Percentiles rank a stretch among this genome's conserved stretches.
These are phyloP conservation scores for Micromesistius poutassou DNA, from an alignment of 2,797 vertebrate genomes.

Conservation along the genomic window DNA sequence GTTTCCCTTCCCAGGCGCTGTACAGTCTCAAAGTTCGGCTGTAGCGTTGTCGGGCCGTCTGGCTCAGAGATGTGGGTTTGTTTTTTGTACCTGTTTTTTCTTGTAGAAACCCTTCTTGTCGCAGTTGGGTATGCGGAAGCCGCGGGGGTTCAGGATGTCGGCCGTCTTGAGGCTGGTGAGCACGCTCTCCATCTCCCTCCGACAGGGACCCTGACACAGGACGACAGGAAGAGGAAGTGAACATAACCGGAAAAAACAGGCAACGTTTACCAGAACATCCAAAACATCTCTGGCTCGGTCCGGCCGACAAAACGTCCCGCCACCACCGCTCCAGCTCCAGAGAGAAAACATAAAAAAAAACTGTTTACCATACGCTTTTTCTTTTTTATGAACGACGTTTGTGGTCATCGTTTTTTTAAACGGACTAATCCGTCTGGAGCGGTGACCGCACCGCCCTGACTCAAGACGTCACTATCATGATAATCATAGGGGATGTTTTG, in stretches of 20 bases:
- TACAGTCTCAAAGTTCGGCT: too few species aligned
- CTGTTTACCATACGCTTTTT: background rate
- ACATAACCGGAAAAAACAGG: background rate
- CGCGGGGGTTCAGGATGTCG: constrained; percentile 83
- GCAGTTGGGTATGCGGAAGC: constrained; percentile 93
- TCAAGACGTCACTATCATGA: background rate
- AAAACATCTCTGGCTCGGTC: constrained; percentile 9
- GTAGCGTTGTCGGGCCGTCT: too few species aligned
- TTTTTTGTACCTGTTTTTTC: constrained; percentile 88
- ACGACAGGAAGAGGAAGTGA: background rate
- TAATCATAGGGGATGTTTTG: background rate
- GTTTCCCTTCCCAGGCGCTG: too few species aligned
- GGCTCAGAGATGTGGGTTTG: background rate
- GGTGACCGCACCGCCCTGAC: background rate
- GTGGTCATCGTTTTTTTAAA: background rate
- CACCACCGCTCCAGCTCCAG: background rate
- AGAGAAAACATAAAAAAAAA: background rate
- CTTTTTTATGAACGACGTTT: background rate
- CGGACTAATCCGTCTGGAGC: background rate
- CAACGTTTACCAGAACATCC: background rate
- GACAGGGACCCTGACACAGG: constrained; percentile 84
- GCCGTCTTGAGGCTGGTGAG: constrained; percentile 87
- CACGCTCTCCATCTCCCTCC: constrained; percentile 88
- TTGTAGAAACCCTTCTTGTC: constrained; percentile 97
- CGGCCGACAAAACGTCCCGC: too few species aligned